Evolutionary conservation across 1,140 invertebrate genomes (phyloP).

Genomic region (Hyles euphorbiae): DNA sequence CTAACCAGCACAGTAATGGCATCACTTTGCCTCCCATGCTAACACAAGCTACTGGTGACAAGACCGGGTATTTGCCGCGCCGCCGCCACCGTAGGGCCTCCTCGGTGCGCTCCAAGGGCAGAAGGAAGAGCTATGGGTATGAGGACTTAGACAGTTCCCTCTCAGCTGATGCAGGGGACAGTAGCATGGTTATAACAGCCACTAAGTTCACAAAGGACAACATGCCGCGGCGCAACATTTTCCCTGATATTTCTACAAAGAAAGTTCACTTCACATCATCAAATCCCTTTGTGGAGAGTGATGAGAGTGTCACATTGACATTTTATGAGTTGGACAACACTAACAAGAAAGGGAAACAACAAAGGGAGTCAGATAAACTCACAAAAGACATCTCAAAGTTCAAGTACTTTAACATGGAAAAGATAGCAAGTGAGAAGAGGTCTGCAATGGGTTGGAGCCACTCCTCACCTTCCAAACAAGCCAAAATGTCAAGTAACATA

Average conservation of each 20-base stretch:
- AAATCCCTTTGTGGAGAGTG: constrained; percentile 70
- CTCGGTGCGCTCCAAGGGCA: constrained; percentile 41
- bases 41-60: constrained; percentile 33
- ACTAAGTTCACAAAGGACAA: constrained; percentile 70
- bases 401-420: constrained; percentile 68
- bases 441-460: constrained; percentile 48
- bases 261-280: constrained; percentile 67
- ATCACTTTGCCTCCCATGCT: constrained; percentile 66
- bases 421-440: constrained; percentile 51
- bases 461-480: constrained; percentile 62
- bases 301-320: constrained; percentile 68
- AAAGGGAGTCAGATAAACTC: constrained; percentile 24
- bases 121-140: constrained; percentile 57
- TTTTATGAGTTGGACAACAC: constrained; percentile 69
- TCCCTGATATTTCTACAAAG: constrained; percentile 50
- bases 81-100: constrained; percentile 42
- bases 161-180: constrained; percentile 76
- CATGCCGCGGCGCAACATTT: constrained; percentile 64
- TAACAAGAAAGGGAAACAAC: constrained; percentile 33
- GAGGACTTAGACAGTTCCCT: constrained; percentile 76
- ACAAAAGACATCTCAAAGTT: constrained; percentile 61
- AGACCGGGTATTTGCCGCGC: constrained; percentile 32
- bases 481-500: constrained; percentile 44
- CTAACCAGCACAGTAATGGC: constrained; percentile 41
- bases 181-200: constrained; percentile 74